Percentiles rank a stretch among this genome's conserved stretches.
phyloP scores from a whole-genome alignment of 2,797 vertebrate genomes.

The Trachurus trachurus region DNA sequence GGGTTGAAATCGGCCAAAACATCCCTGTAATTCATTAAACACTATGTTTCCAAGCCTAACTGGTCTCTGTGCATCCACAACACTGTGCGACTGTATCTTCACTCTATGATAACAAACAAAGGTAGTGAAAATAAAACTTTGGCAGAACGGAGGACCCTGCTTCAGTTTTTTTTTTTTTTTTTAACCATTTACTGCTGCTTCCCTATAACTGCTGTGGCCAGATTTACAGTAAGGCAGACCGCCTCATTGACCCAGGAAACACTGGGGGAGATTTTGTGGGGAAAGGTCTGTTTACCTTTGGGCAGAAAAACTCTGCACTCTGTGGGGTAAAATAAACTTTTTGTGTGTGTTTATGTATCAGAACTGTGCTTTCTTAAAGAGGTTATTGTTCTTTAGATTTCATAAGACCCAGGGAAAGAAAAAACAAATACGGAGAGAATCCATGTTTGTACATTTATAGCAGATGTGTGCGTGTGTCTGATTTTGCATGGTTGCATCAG shows the following conservation, averaged over 20 bases:
- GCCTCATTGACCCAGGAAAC: slow-evolving; percentile 50
- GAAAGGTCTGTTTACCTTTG: slow-evolving; percentile 79
- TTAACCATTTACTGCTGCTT: slow-evolving; percentile 14
- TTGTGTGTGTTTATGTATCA: slow-evolving; percentile 67
- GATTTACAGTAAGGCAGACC: slow-evolving; percentile 73
- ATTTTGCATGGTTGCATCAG: slow-evolving; percentile 61
- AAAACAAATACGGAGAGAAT: slow-evolving; percentile 60
- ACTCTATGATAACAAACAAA: slow-evolving; percentile 44
- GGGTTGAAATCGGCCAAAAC: slow-evolving; percentile 35
- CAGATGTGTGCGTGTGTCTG: slow-evolving; percentile 68
- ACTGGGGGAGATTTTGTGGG: slow-evolving; percentile 55
- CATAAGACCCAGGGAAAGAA: slow-evolving; percentile 62
- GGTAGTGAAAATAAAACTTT: slow-evolving; percentile 26
- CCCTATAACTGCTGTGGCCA: slow-evolving; percentile 55
- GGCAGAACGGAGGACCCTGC: slow-evolving; percentile 6
- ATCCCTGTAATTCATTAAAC: slow-evolving; percentile 37
- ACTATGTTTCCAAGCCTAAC: slow-evolving; percentile 17
- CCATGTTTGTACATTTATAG: slow-evolving; percentile 59
- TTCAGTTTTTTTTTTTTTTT: background rate
- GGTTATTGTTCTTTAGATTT: slow-evolving; percentile 80
- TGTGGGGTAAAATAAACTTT: slow-evolving; percentile 78
- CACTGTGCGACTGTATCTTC: slow-evolving; percentile 17
- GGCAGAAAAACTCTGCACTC: slow-evolving; percentile 61
- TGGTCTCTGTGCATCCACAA: slow-evolving; percentile 22
- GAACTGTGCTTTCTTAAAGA: slow-evolving; percentile 64